Conservation (phyloP, 2,113 vertebrate genomes). For the Saguinus imperator region DNA sequence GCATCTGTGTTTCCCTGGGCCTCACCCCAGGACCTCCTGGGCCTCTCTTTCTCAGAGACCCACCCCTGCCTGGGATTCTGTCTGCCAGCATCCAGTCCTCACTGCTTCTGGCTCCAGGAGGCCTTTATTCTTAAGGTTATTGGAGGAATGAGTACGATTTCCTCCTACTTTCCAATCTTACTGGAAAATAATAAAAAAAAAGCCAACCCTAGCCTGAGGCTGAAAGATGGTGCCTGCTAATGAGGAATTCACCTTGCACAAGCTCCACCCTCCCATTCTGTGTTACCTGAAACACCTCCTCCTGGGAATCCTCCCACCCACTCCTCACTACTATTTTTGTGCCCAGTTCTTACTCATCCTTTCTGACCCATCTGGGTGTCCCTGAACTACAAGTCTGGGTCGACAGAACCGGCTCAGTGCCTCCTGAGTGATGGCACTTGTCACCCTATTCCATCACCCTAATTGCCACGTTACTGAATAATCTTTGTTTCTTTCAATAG, state of each 20-base stretch:
- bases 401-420: not conserved
- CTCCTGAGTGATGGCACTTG: not conserved
- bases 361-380: not conserved
- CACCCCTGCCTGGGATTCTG: not conserved
- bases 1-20: not conserved
- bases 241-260: not conserved
- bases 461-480: not conserved
- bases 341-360: not conserved
- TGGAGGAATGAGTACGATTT: not conserved
- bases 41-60: not conserved
- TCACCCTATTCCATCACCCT: not conserved
- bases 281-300: not conserved
- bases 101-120: not conserved
- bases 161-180: not conserved
- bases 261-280: not conserved
- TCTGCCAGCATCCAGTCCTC: not conserved
- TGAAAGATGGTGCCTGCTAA: not conserved
- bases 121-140: not conserved
- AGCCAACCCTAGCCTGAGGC: not conserved
- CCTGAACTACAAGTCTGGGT: not conserved
- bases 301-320: not conserved
- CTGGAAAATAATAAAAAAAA: not conserved
- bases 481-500: not conserved
- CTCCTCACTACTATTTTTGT: no score
- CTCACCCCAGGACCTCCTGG: not conserved